phyloP scores from a whole-genome alignment of 35 echinoderm and acorn worm genomes.

The Apostichopus californicus region DNA sequence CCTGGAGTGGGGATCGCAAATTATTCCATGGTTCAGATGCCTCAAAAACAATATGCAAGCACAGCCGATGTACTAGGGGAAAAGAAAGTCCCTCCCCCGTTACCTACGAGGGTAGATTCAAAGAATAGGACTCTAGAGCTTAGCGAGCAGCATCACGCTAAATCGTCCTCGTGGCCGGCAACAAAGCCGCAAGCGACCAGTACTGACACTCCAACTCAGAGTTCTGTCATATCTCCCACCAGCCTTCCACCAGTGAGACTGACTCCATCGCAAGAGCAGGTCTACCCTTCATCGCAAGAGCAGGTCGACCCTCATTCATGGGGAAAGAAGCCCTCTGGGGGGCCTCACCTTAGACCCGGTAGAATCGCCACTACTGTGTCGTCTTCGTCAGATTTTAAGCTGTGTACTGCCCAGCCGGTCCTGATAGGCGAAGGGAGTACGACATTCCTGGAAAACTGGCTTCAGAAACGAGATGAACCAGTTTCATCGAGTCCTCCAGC shows the following conservation, averaged over 20 bases:
- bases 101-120: conserved; percentile 63
- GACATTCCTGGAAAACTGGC: conserved; percentile 14
- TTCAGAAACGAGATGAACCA: not conserved
- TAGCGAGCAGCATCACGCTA: conserved; percentile 58
- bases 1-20: conserved; percentile 46
- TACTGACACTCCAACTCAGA: conserved; percentile 58
- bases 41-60: conserved; percentile 69
- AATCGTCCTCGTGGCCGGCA: conserved; percentile 66
- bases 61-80: conserved; percentile 51
- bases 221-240: conserved; percentile 57
- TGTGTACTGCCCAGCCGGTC: conserved; percentile 33
- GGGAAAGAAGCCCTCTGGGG: not conserved
- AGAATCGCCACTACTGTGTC: not conserved
- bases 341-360: not conserved
- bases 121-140: conserved; percentile 60
- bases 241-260: conserved; percentile 66
- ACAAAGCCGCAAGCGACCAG: conserved; percentile 37
- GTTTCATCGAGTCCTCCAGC: not conserved
- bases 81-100: conserved; percentile 57
- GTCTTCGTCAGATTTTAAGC: conserved; percentile 26
- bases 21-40: conserved; percentile 73
- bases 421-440: conserved; percentile 15
- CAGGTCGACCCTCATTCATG: conserved; percentile 5
- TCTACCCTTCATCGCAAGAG: conserved; percentile 26
- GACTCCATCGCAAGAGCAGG: conserved; percentile 62